These are phyloP conservation scores for Stenolophus ochropezus DNA, from an alignment of 2,888 invertebrate species.

Conservation along the genomic window DNA sequence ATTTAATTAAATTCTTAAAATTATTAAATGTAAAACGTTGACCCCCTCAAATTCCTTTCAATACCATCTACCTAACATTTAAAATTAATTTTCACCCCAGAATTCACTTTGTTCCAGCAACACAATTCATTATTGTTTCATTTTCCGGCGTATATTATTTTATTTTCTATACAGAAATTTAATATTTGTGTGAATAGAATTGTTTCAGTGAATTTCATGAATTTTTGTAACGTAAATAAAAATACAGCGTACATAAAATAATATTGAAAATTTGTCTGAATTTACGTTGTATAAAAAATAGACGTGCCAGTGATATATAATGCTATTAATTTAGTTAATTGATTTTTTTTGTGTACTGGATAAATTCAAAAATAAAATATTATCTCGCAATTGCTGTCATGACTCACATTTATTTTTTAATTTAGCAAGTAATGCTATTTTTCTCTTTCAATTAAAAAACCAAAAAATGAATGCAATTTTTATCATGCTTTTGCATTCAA, in stretches of 20 bases:
- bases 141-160: neutral
- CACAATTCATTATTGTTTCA: neutral
- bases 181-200: neutral
- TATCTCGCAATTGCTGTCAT: neutral
- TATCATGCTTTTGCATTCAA: no score
- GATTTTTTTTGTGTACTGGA: neutral
- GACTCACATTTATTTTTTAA: neutral
- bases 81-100: neutral
- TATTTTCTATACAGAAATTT: neutral
- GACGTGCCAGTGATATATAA: neutral
- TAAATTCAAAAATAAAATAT: neutral
- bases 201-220: neutral
- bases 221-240: neutral
- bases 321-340: neutral
- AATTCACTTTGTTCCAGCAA: neutral
- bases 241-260: neutral
- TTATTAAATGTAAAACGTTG: no score
- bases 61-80: no score
- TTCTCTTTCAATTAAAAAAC: no score
- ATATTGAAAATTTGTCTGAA: neutral
- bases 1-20: no score
- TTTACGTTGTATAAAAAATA: neutral
- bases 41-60: no score
- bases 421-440: neutral
- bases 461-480: neutral